Percentiles rank a stretch among this genome's conserved stretches.
Evolutionary conservation across 2,797 vertebrate genomes (phyloP).

Genomic region (Ambastaia sidthimunki): DNA sequence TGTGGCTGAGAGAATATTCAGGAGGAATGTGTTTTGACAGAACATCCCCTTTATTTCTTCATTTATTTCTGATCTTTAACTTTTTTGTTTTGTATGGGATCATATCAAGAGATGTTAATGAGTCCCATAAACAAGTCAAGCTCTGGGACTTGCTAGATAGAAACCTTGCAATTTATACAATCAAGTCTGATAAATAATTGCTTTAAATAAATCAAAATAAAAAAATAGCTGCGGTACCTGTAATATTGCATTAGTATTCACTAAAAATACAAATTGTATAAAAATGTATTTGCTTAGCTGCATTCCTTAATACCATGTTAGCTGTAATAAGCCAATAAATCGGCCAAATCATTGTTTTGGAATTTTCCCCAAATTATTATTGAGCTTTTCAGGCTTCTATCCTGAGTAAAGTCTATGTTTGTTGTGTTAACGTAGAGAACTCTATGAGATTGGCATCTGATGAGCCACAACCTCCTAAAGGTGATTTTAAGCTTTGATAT

Average conservation of each 20-base stretch:
- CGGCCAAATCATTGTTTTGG: neutral
- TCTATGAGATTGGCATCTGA: constrained; percentile 76
- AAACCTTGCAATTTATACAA: neutral
- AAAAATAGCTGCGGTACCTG: too few relatives aligned
- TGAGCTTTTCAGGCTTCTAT: neutral
- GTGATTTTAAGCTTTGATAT: constrained; percentile 65
- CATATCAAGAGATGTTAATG: neutral
- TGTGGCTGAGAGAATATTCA: neutral
- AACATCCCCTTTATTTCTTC: neutral
- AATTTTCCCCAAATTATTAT: constrained; percentile 22
- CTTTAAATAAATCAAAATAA: too few relatives aligned
- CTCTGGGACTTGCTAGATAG: constrained; percentile 4
- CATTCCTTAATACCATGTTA: neutral
- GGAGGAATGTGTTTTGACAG: neutral
- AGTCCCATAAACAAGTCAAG: constrained; percentile 27
- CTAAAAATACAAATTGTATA: too few relatives aligned
- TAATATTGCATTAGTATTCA: too few relatives aligned
- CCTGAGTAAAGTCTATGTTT: constrained; percentile 50
- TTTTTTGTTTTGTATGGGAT: neutral
- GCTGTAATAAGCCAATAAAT: neutral
- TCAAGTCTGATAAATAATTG: too few relatives aligned
- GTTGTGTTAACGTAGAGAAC: constrained; percentile 71
- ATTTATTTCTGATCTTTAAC: neutral
- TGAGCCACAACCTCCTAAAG: constrained; percentile 62
- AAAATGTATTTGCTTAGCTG: too few relatives aligned